These are phyloP conservation scores for Dendropsophus ebraccatus DNA, from an alignment of 2,113 vertebrate genomes.

Conservation along the genomic window DNA sequence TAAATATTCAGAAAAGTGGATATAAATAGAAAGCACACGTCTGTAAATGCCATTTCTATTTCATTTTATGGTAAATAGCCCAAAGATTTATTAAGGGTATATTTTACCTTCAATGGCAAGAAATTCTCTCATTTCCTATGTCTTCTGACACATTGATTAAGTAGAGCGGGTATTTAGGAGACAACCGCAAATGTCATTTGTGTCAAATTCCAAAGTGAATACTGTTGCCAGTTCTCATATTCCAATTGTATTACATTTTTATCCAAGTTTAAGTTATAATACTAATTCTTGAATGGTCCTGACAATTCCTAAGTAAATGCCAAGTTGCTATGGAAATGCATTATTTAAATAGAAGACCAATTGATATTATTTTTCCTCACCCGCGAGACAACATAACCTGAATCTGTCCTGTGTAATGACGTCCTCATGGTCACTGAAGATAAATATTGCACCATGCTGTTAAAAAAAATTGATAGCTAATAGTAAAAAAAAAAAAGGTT, in stretches of 20 bases:
- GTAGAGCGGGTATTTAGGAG: conserved; percentile 39
- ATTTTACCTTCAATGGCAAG: conserved; percentile 25
- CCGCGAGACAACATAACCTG: conserved; percentile 25
- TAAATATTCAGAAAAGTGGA: conserved; percentile 35
- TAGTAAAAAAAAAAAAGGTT: neutral
- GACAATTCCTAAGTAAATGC: neutral
- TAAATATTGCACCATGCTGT: conserved; percentile 51
- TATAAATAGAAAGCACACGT: conserved; percentile 43
- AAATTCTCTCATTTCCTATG: conserved; percentile 18
- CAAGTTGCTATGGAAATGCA: neutral
- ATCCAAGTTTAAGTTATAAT: conserved; percentile 21
- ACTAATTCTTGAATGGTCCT: neutral
- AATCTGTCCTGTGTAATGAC: conserved; percentile 43
- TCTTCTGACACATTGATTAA: conserved; percentile 48
- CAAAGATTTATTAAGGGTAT: conserved; percentile 44
- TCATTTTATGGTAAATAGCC: conserved; percentile 48
- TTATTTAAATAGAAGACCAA: conserved; percentile 37
- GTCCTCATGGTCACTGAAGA: conserved; percentile 27
- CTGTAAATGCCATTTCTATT: conserved; percentile 42
- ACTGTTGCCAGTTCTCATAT: conserved; percentile 2
- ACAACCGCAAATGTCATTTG: conserved; percentile 40
- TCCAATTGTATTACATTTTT: conserved; percentile 17
- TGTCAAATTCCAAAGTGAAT: conserved; percentile 21
- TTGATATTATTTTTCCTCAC: conserved; percentile 22
- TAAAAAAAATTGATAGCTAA: conserved; percentile 52